A percentile compares a stretch with the other conserved stretches of the same genome.
Conservation (phyloP, 2,113 vertebrate species). For the Lepisosteus osseus region DNA sequence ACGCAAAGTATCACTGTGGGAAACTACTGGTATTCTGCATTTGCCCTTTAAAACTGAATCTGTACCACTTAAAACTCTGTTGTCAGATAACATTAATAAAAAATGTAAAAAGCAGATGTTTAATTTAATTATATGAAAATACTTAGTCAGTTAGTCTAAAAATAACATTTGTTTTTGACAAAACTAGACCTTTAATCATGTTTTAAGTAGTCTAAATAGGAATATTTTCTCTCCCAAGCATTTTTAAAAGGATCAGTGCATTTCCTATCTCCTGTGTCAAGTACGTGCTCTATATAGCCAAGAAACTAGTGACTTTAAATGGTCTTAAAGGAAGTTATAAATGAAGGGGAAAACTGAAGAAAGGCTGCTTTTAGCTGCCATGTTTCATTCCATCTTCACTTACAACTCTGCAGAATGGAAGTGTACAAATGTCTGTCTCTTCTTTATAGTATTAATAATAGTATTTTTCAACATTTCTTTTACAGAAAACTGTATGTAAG, state of each 20-base stretch:
- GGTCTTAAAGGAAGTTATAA: constrained; percentile 5
- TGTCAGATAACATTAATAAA: constrained; percentile 19
- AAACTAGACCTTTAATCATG: constrained; percentile 26
- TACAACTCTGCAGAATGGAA: too few species aligned
- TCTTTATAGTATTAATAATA: too few species aligned
- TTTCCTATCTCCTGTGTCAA: constrained; percentile 13
- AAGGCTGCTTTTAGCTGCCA: constrained; percentile 9
- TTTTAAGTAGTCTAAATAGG: not conserved
- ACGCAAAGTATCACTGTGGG: constrained; percentile 30
- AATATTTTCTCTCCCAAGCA: not conserved
- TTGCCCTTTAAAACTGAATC: constrained; percentile 33
- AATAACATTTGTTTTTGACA: constrained; percentile 21
- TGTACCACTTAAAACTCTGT: constrained; percentile 24
- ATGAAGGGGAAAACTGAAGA: not conserved
- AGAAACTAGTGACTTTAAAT: constrained; percentile 7
- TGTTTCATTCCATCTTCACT: not conserved
- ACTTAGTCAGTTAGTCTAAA: constrained; percentile 18
- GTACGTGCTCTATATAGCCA: not conserved
- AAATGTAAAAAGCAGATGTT: constrained; percentile 41
- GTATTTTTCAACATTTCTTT: too few species aligned
- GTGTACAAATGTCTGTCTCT: too few species aligned
- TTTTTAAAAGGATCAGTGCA: constrained; percentile 11
- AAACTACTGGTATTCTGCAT: constrained; percentile 46
- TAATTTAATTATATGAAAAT: constrained; percentile 28
- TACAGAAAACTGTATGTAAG: too few species aligned